A percentile compares a stretch with the other conserved stretches of the same genome.
Evolutionary conservation across 2,113 vertebrate species (phyloP).

Genomic region (Gasterosteus aculeatus): DNA sequence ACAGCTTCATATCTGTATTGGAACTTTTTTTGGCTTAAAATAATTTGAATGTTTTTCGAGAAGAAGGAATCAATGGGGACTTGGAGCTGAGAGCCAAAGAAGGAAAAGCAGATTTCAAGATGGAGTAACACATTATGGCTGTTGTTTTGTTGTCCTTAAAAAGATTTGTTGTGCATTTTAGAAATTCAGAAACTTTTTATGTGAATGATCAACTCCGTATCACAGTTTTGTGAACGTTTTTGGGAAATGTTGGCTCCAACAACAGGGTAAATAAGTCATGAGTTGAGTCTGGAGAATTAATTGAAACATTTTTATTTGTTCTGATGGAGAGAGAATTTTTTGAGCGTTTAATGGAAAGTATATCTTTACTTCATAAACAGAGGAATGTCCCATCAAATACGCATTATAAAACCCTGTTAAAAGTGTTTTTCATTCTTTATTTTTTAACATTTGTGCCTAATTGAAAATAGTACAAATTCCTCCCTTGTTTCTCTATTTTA

Average conservation of each 20-base stretch:
- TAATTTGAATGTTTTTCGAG: neutral
- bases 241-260: neutral
- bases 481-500: neutral
- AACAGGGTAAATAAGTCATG: neutral
- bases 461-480: neutral
- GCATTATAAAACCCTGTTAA: neutral
- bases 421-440: neutral
- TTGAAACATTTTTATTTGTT: neutral
- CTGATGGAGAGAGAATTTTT: neutral
- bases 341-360: neutral
- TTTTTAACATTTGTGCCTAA: constrained; percentile 3
- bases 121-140: neutral
- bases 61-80: neutral
- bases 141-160: neutral
- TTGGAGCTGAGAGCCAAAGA: neutral
- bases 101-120: neutral
- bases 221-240: neutral
- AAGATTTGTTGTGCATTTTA: neutral
- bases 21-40: neutral
- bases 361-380: neutral
- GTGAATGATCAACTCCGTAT: neutral
- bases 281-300: neutral
- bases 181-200: constrained; percentile 1
- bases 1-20: neutral
- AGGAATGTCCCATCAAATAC: constrained; percentile 5